These are phyloP conservation scores for Aurelia sp. DNA, from an alignment of 30 jellyfish, hydroid and myxozoan genomes.

Conservation along the genomic window DNA sequence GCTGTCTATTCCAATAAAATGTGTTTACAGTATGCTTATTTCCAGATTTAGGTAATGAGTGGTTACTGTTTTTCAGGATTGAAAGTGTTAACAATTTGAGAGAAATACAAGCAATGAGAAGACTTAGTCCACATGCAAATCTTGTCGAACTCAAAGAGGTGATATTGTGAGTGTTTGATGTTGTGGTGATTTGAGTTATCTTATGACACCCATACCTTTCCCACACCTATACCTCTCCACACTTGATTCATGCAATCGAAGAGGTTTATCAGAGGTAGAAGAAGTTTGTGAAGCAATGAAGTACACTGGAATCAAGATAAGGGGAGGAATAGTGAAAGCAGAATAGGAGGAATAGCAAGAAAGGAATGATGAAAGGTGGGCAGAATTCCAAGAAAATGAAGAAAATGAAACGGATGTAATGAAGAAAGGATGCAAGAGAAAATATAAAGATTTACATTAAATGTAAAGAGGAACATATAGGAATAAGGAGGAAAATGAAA, in stretches of 20 bases:
- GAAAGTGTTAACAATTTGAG: constrained; percentile 86
- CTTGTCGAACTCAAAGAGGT: constrained; percentile 88
- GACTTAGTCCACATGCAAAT: constrained; percentile 92
- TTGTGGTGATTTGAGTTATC: no score
- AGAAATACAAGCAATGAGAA: constrained; percentile 91
- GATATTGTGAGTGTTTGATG: constrained; percentile 67
- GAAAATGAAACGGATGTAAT: no score
- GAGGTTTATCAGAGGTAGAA: neutral
- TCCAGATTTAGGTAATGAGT: neutral
- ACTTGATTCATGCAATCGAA: neutral
- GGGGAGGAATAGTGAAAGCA: no score
- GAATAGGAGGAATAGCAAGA: no score
- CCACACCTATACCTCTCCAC: neutral
- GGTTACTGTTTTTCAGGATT: constrained; percentile 26
- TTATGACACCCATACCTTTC: neutral
- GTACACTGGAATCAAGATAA: no score
- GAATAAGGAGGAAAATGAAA: no score
- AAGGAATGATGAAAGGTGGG: no score
- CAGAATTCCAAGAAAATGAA: no score
- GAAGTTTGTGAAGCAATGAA: no score
- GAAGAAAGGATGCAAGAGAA: no score
- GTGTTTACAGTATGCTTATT: neutral
- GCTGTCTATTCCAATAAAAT: neutral
- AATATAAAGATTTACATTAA: no score
- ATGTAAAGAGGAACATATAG: no score